A percentile compares a stretch with the other conserved stretches of the same genome.
Conservation (phyloP, 2,888 invertebrate genomes). For the Rugalucina vietnamica region DNA sequence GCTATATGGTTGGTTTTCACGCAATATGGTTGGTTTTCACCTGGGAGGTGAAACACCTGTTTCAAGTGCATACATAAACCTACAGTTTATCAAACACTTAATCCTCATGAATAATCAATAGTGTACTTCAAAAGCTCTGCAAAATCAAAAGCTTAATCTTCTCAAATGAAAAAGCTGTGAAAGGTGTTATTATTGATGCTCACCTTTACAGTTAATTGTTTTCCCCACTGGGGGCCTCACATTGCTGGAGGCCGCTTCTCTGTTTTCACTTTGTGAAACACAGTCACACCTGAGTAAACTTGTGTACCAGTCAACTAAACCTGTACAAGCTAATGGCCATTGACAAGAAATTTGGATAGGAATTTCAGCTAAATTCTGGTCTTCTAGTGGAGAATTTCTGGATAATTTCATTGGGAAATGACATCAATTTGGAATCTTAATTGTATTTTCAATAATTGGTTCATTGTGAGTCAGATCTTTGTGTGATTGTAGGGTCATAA, state of each 20-base stretch:
- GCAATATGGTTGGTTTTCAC: no score
- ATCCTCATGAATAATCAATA: slow-evolving; percentile 38
- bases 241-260: slow-evolving; percentile 61
- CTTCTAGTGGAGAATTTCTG: neutral
- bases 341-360: neutral
- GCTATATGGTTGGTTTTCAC: no score
- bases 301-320: slow-evolving; percentile 49
- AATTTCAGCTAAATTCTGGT: neutral
- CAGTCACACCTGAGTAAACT: slow-evolving; percentile 61
- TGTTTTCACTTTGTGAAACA: slow-evolving; percentile 60
- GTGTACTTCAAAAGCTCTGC: slow-evolving; percentile 21
- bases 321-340: neutral
- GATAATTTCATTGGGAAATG: neutral
- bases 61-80: neutral
- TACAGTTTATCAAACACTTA: slow-evolving; percentile 18
- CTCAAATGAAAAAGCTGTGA: slow-evolving; percentile 16
- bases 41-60: neutral
- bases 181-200: neutral
- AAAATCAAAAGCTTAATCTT: slow-evolving; percentile 29
- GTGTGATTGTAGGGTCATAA: neutral
- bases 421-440: neutral
- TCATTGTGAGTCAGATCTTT: neutral
- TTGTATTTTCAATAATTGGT: slow-evolving; percentile 2
- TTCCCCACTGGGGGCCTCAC: slow-evolving; percentile 53
- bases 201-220: neutral